phyloP scores from a whole-genome alignment of 2,888 invertebrate genomes.

The Serripes groenlandicus region DNA sequence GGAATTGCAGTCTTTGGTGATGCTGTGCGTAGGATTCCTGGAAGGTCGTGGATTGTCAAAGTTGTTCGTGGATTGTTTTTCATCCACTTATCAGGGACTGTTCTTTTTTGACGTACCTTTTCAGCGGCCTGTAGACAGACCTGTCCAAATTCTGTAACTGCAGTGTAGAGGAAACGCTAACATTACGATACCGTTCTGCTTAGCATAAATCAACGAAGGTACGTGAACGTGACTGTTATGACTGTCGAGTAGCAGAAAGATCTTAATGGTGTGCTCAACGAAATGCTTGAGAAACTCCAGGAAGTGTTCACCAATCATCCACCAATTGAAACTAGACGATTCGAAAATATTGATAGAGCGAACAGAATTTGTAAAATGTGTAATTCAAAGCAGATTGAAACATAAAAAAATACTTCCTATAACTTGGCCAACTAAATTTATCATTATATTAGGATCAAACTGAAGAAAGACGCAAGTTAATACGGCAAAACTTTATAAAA shows the following conservation, averaged over 20 bases:
- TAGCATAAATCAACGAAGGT: background rate
- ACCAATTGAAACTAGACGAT: no score
- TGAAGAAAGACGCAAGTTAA: no score
- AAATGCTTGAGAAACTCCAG: slow-evolving; percentile 57
- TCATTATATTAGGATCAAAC: no score
- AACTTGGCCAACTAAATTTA: no score
- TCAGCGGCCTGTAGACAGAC: slow-evolving; percentile 85
- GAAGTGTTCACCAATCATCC: slow-evolving; percentile 79
- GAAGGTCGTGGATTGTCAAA: slow-evolving; percentile 65
- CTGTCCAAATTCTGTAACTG: slow-evolving; percentile 86
- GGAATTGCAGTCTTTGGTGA: slow-evolving; percentile 11
- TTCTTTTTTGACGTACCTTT: no score
- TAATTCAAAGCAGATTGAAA: no score
- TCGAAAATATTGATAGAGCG: no score
- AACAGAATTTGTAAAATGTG: no score
- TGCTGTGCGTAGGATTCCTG: background rate
- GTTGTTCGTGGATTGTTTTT: slow-evolving; percentile 73
- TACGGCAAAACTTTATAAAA: no score
- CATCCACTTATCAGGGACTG: slow-evolving; percentile 46
- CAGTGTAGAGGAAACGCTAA: slow-evolving; percentile 81
- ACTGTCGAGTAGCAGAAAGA: slow-evolving; percentile 61
- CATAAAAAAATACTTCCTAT: no score
- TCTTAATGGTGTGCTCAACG: slow-evolving; percentile 74
- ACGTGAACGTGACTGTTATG: slow-evolving; percentile 62
- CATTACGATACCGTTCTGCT: slow-evolving; percentile 57